Conservation (phyloP, 1,140 invertebrate genomes). For the Aphelenchoides fujianensis region DNA sequence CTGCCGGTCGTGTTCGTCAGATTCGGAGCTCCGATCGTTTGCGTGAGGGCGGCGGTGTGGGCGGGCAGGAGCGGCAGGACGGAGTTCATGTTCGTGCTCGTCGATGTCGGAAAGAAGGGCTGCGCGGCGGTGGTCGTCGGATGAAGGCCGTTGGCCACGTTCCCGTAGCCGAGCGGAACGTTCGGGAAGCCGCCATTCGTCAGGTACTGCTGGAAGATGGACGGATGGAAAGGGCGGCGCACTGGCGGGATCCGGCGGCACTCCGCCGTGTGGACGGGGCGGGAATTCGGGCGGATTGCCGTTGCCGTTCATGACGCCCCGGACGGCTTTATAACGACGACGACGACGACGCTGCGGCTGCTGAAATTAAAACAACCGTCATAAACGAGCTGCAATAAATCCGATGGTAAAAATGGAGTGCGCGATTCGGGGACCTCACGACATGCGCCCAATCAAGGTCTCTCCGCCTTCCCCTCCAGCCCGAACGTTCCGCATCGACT, state of each 20-base stretch:
- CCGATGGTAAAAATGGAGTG: too few species aligned
- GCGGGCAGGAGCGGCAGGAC: not conserved
- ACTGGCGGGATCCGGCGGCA: not conserved
- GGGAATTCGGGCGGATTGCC: not conserved
- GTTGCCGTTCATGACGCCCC: not conserved
- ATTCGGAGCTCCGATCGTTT: too few species aligned
- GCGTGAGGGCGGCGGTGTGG: too few species aligned
- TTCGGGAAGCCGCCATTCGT: not conserved
- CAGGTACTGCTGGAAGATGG: not conserved
- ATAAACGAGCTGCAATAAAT: not conserved
- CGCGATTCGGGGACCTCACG: not conserved
- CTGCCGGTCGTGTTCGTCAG: not conserved
- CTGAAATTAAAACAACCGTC: not conserved
- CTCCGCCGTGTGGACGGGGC: not conserved
- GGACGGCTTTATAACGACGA: not conserved
- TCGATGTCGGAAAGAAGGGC: not conserved
- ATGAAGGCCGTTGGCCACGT: slow-evolving; percentile 1
- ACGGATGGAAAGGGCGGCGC: not conserved
- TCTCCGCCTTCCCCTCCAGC: too few species aligned
- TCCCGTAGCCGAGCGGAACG: not conserved
- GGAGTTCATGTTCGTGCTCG: not conserved
- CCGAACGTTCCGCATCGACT: too few species aligned
- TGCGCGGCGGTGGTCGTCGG: not conserved
- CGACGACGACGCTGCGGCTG: too few species aligned
- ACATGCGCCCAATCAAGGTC: too few species aligned